A percentile compares a stretch with the other conserved stretches of the same genome.
These are phyloP conservation scores for Morpho helenor DNA, from an alignment of 2,888 invertebrate genomes.

Conservation along the genomic window DNA sequence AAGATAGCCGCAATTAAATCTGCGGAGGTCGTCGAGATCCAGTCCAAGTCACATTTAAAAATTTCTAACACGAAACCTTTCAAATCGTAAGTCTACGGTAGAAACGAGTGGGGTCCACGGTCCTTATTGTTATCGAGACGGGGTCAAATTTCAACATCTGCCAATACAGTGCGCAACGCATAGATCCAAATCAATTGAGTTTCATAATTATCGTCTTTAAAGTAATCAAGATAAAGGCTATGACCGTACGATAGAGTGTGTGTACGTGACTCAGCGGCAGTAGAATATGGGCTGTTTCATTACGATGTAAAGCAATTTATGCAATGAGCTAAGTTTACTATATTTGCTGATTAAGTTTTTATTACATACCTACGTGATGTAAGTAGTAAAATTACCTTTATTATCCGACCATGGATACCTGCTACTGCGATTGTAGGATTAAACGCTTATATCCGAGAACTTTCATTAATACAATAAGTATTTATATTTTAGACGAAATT, in stretches of 20 bases:
- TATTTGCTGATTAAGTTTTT: conserved; percentile 18
- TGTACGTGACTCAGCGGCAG: conserved; percentile 25
- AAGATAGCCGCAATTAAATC: too few relatives aligned
- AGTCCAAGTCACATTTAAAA: not conserved
- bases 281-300: conserved; percentile 19
- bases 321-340: conserved; percentile 25
- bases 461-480: too few relatives aligned
- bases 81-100: conserved; percentile 16
- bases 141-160: conserved; percentile 33
- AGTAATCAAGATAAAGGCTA: conserved; percentile 5
- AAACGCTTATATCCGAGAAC: too few relatives aligned
- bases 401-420: too few relatives aligned
- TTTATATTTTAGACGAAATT: too few relatives aligned
- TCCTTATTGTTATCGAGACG: conserved; percentile 29
- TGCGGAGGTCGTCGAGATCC: too few relatives aligned
- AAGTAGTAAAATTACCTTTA: too few relatives aligned
- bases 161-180: conserved; percentile 20
- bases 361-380: too few relatives aligned
- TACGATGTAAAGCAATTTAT: conserved; percentile 23
- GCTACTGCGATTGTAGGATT: too few relatives aligned
- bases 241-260: conserved; percentile 1
- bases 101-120: conserved; percentile 18
- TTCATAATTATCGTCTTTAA: conserved; percentile 15
- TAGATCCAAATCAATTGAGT: conserved; percentile 6
- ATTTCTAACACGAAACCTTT: conserved; percentile 14